A percentile compares a stretch with the other conserved stretches of the same genome.
Conservation (phyloP, 2,797 vertebrate species). For the Valencia hispanica region DNA sequence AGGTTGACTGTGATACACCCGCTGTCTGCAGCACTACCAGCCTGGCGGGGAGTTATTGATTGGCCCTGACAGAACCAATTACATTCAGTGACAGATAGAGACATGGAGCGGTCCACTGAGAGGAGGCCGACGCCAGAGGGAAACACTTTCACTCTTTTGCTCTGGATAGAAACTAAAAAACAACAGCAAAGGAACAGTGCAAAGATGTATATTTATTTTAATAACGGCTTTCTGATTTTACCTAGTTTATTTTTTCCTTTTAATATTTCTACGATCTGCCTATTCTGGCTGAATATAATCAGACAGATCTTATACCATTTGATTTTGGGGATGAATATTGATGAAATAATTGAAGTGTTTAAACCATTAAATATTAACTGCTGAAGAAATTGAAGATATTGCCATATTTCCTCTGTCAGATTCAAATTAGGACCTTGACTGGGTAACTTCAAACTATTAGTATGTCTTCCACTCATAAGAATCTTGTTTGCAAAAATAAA, state of each 20-base stretch:
- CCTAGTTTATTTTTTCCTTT: not conserved
- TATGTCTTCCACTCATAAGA: not conserved
- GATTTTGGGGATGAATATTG: not conserved
- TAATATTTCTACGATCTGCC: not conserved
- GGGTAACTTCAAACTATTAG: not conserved
- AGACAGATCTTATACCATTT: not conserved
- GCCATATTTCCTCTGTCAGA: not conserved
- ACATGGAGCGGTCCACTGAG: conserved; percentile 67
- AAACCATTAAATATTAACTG: not conserved
- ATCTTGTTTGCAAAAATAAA: not conserved
- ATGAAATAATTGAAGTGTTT: not conserved
- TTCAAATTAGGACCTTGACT: not conserved
- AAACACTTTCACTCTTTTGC: conserved; percentile 19
- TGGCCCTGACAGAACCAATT: conserved; percentile 81
- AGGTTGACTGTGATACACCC: conserved; percentile 68
- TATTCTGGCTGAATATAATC: not conserved
- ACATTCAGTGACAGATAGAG: conserved; percentile 76
- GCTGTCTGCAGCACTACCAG: conserved; percentile 65
- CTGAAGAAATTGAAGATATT: not conserved
- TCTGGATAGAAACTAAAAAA: conserved; percentile 38
- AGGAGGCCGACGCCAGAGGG: conserved; percentile 31
- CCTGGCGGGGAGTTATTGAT: conserved; percentile 75
- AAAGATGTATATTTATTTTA: conserved; percentile 34
- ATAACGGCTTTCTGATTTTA: conserved; percentile 21
- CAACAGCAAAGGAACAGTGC: conserved; percentile 34